Conservation (phyloP, 2,797 vertebrate species). For the Gila robusta region DNA sequence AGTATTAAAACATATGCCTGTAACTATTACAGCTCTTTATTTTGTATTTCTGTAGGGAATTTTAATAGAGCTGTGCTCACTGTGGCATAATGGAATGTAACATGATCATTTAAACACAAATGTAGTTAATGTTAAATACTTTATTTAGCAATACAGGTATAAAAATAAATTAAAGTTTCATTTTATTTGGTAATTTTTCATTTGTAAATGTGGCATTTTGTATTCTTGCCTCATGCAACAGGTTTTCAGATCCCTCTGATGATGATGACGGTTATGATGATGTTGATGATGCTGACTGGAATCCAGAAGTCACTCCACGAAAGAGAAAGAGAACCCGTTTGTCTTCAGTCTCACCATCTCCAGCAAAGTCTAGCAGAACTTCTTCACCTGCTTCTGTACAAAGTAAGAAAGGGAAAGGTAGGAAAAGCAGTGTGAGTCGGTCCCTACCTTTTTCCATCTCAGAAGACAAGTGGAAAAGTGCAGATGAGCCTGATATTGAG, state of each 20-base stretch:
- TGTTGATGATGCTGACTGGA: background rate
- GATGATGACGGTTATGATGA: background rate
- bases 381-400: background rate
- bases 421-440: background rate
- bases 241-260: background rate
- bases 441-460: background rate
- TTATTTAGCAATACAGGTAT: too few species aligned
- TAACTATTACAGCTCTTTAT: too few species aligned
- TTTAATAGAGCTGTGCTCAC: too few species aligned
- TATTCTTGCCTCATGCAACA: background rate
- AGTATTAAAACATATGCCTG: too few species aligned
- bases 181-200: background rate
- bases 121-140: too few species aligned
- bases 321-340: background rate
- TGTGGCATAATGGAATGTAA: too few species aligned
- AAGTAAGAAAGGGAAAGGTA: background rate
- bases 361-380: background rate
- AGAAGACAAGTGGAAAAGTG: conserved; percentile 9
- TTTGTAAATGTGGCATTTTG: background rate
- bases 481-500: conserved; percentile 8
- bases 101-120: too few species aligned
- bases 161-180: too few species aligned
- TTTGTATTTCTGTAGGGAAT: too few species aligned
- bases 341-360: background rate
- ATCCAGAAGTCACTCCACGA: conserved; percentile 3